A percentile compares a stretch with the other conserved stretches of the same genome.
Conservation (phyloP, 2,113 vertebrate species). For the Prunella himalayana region DNA sequence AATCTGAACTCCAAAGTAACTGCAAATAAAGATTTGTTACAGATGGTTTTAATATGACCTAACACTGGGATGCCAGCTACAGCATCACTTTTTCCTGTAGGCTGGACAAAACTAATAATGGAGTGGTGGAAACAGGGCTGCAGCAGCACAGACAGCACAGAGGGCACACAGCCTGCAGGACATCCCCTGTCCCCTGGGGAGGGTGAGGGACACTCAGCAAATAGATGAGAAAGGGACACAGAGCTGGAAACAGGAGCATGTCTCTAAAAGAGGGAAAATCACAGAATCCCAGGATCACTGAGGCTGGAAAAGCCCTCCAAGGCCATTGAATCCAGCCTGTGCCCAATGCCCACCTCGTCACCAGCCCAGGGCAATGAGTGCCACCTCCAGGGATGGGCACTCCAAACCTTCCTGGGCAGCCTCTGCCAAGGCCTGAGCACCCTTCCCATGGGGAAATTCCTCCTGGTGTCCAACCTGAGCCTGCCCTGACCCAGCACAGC, state of each 20-base stretch:
- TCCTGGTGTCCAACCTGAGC: accelerated
- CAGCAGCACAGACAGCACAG: background rate
- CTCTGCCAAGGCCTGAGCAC: accelerated
- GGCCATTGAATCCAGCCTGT: accelerated
- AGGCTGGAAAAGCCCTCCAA: background rate
- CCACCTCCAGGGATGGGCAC: background rate
- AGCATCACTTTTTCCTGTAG: conserved; percentile 36
- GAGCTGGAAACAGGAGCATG: accelerated
- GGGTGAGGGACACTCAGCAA: accelerated
- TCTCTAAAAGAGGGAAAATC: accelerated
- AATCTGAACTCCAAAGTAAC: conserved; percentile 71
- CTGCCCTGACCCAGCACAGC: background rate
- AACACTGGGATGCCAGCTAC: conserved; percentile 31
- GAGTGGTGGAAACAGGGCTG: background rate
- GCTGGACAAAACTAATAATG: conserved; percentile 43
- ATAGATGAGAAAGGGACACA: background rate
- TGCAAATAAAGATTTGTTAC: conserved; percentile 72
- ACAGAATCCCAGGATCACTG: background rate
- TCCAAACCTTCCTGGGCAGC: background rate
- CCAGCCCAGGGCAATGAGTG: background rate
- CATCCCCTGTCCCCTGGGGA: accelerated
- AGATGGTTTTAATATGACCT: conserved; percentile 69
- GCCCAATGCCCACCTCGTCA: accelerated
- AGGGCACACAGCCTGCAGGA: background rate
- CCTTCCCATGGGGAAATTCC: background rate